Conservation (phyloP, 2,888 invertebrate species). For the Portevinia maculata region DNA sequence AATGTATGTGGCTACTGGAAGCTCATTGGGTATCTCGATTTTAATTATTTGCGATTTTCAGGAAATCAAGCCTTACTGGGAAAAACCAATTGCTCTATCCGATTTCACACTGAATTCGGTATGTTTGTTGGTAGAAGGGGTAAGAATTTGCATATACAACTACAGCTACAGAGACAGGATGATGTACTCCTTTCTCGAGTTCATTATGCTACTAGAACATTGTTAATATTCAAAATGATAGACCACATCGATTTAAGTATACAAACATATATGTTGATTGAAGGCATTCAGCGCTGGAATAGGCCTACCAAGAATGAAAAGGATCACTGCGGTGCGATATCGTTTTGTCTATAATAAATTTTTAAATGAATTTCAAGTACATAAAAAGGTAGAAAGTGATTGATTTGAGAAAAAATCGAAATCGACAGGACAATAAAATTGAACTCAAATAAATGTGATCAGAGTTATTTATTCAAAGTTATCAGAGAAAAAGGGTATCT, state of each 20-base stretch:
- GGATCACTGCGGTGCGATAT: constrained; percentile 42
- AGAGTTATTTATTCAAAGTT: constrained; percentile 37
- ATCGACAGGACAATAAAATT: constrained; percentile 17
- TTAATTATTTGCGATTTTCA: constrained; percentile 48
- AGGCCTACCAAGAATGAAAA: constrained; percentile 39
- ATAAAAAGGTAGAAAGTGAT: constrained; percentile 25
- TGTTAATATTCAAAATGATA: constrained; percentile 45
- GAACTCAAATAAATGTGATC: constrained; percentile 48
- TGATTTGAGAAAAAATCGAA: constrained; percentile 34
- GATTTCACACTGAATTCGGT: background rate
- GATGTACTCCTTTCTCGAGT: background rate
- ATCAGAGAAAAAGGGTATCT: background rate
- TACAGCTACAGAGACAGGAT: constrained; percentile 14
- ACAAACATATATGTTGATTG: background rate
- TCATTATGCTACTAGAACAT: constrained; percentile 1
- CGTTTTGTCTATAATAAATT: constrained; percentile 61
- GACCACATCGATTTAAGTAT: constrained; percentile 36
- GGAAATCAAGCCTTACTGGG: constrained; percentile 46
- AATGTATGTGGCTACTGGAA: too few species aligned
- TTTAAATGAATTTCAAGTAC: constrained; percentile 57
- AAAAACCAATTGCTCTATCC: constrained; percentile 40
- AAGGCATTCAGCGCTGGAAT: background rate
- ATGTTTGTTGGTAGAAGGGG: background rate
- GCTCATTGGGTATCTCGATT: background rate
- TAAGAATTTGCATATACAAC: constrained; percentile 18